Evolutionary conservation across 2,113 vertebrate species (phyloP), one percentile per base, ranked within the genome.

Genomic region (Ceuthmochares aereus): DNA sequence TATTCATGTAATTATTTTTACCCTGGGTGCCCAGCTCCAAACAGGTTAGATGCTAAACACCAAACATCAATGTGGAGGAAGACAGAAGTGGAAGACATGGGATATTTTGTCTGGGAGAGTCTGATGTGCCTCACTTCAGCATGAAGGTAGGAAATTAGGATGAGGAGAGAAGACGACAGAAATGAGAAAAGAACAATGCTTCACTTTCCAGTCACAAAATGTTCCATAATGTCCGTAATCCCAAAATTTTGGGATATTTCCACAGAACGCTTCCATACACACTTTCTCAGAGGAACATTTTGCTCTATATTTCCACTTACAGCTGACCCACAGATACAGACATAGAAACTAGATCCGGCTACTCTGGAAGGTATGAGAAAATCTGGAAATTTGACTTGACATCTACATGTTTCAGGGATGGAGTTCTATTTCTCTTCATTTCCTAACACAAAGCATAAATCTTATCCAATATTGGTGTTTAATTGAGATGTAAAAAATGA

Each of bases 401-500:
- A 58, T 74, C 34, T 63, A 74, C 34, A 36, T 87, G 93, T 96
- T 82, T 87, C 84, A 84, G 69, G 40, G 21, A n/a, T 42, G n/a
- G 10, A 54, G n/a, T 82, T 91, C 22, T 66, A 64, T 92, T 93
- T 56, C 62, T 83, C 19, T 64, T 62, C 2, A 21, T 93, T 82
- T 82, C 42, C n/a, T 89, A 89, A 76, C 7, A 84, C 77, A 89
- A 87, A 56, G 6, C 7, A 68, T 91, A 60, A 64, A 79, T 70
- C 29, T 82, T 93, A 89, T 73, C 43, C 52, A 68, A 42, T 68
- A 43, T 9, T 49, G 15, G 22, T 84, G 16, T 83, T 93, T 89
- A 89, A 91, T 52, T 75, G 43, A 91, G 59, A 83, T 49, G 47
- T 85, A 55, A 94, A 92, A 89, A 89, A 82, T 52, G 30, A 83